Base-by-base conservation (phyloP, 2,113 vertebrate genomes). In the Copsychus sechellarum region DNA sequence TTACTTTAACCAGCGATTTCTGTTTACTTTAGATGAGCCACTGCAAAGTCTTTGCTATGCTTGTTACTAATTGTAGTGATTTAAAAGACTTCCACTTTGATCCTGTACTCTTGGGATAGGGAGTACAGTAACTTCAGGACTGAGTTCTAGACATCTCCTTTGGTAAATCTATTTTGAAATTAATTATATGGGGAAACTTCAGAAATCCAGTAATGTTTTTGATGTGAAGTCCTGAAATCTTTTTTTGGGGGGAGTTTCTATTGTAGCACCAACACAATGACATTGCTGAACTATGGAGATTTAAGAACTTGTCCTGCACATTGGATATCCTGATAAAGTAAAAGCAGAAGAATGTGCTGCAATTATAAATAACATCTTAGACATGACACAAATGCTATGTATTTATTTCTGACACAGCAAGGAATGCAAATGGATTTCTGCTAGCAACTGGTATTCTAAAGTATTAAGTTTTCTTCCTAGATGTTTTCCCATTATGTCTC, bases 401-500 rank as follows among this genome's bases (percentile, higher is more conserved):
- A 50, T 67, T 93, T 94, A 81, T 91, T 97, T 93, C 57, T 28
- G 47, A 64, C 13, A 18, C 28, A 64, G 54, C 40, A 90, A 90
- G 85, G 58, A 74, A 47, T 50, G 47, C 16, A 86, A 71, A 74
- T 77, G 12, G 82, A 48, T 85, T 86, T 93, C 22, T 57, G 19
- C 54, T 70, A 85, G 80, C 47, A 89, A 81, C 2, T 64, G n/a
- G 56, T 73, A 62, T 43, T 76, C 62, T 81, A 42, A 94, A 89
- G 34, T 26, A 69, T 24, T 53, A 85, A 61, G 11, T 79, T 96
- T 81, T 81, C 47, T 87, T 31, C 73, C 94, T 78, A 76, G 42
- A 51, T 74, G 16, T 69, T 90, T 95, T 92, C 50, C 77, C 86
- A n/a, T 48, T 83, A 65, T 87, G 12, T 82, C 81, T 97, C 58